Percentiles rank a stretch among this genome's conserved stretches.
These are phyloP conservation scores for Echiichthys vipera DNA, from an alignment of 2,797 vertebrate genomes.

Conservation along the genomic window DNA sequence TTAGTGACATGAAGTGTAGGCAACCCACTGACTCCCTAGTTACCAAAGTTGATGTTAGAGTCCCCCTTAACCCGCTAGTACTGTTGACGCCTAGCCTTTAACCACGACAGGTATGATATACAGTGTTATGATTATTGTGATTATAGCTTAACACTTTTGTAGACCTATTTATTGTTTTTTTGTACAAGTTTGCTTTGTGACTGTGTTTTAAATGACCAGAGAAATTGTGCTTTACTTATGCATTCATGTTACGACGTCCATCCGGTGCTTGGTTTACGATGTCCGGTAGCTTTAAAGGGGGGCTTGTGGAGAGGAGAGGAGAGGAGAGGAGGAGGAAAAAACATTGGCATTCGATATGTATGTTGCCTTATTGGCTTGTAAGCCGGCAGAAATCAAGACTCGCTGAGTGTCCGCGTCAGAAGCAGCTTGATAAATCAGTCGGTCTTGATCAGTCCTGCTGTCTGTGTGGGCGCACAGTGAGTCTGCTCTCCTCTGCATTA, in stretches of 20 bases:
- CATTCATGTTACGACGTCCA: slow-evolving; percentile 37
- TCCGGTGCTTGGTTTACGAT: slow-evolving; percentile 64
- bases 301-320: slow-evolving; percentile 43
- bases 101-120: slow-evolving; percentile 61
- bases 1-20: slow-evolving; percentile 30
- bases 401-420: neutral
- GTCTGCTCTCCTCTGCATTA: slow-evolving; percentile 55
- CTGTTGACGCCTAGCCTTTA: slow-evolving; percentile 77
- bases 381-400: slow-evolving; percentile 58
- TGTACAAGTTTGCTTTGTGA: slow-evolving; percentile 39
- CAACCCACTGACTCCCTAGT: slow-evolving; percentile 61
- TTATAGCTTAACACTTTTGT: slow-evolving; percentile 68
- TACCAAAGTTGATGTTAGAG: slow-evolving; percentile 80
- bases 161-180: slow-evolving; percentile 81
- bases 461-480: slow-evolving; percentile 6
- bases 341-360: slow-evolving; percentile 77
- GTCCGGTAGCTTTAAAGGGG: slow-evolving; percentile 77
- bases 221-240: slow-evolving; percentile 66
- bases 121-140: slow-evolving; percentile 56
- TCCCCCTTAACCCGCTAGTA: slow-evolving; percentile 66
- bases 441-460: neutral
- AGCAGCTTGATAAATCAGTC: neutral
- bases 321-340: slow-evolving; percentile 21
- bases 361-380: slow-evolving; percentile 70
- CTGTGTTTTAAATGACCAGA: slow-evolving; percentile 46